These are phyloP conservation scores for Patella caerulea DNA, from an alignment of 2,888 invertebrate species.

Conservation along the genomic window DNA sequence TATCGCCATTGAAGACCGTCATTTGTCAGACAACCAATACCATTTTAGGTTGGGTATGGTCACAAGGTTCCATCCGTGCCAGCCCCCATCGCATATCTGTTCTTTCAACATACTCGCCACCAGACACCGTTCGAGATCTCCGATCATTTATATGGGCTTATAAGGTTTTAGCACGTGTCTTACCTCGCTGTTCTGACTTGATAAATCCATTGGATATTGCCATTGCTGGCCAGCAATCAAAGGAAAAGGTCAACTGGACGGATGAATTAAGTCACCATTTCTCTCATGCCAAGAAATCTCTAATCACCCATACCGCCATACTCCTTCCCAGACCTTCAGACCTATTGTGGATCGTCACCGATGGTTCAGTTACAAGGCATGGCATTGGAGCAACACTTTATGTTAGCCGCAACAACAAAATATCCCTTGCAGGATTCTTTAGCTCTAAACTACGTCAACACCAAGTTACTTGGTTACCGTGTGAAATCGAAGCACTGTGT, in stretches of 20 bases:
- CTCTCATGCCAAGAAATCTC: too few relatives aligned
- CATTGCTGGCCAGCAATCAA: too few relatives aligned
- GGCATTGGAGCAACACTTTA: too few relatives aligned
- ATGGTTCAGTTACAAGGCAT: too few relatives aligned
- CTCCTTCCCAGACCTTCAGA: too few relatives aligned
- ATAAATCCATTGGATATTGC: slow-evolving; percentile 30
- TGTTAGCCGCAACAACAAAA: too few relatives aligned
- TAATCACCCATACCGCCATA: too few relatives aligned
- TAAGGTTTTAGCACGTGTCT: slow-evolving; percentile 36
- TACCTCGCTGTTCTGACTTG: slow-evolving; percentile 26
- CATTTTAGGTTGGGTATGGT: slow-evolving; percentile 42
- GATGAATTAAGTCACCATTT: too few relatives aligned
- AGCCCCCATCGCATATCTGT: slow-evolving; percentile 39
- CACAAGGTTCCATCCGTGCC: slow-evolving; percentile 33
- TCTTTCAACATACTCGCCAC: slow-evolving; percentile 28
- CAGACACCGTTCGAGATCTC: slow-evolving; percentile 39
- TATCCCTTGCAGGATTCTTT: background rate
- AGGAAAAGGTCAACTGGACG: too few relatives aligned
- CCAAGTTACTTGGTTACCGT: slow-evolving; percentile 12
- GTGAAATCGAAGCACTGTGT: slow-evolving; percentile 26
- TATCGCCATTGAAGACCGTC: slow-evolving; percentile 37
- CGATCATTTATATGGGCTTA: slow-evolving; percentile 42
- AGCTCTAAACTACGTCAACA: background rate
- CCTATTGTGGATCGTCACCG: background rate
- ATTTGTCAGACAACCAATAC: slow-evolving; percentile 30